Conservation (phyloP, 1,140 invertebrate species). For the Drosophila watanabei region DNA sequence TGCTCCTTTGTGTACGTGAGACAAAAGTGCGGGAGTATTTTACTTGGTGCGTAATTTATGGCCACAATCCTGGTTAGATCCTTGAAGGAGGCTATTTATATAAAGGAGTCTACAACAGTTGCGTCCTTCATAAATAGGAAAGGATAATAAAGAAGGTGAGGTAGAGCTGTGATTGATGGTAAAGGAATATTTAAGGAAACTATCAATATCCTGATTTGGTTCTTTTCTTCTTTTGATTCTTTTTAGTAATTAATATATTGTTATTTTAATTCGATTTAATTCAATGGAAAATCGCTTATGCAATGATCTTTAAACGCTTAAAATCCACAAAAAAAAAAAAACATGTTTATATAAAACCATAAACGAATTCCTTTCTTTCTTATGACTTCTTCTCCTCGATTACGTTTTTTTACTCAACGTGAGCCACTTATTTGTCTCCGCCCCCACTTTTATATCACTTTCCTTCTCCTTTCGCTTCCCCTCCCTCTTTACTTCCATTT, state of each 20-base stretch:
- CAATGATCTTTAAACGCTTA: constrained; percentile 15
- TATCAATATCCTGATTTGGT: constrained; percentile 15
- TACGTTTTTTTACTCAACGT: constrained; percentile 29
- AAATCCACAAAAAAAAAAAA: not conserved
- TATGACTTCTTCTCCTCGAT: not conserved
- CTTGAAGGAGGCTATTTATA: constrained; percentile 43
- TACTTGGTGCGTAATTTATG: constrained; percentile 64
- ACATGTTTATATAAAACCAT: constrained; percentile 10
- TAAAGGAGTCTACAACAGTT: constrained; percentile 20
- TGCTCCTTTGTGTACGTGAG: not conserved
- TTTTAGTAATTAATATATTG: not conserved
- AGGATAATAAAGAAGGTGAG: constrained; percentile 1
- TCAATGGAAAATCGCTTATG: not conserved
- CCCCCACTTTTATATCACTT: constrained; percentile 10
- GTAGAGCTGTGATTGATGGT: constrained; percentile 33
- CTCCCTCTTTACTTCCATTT: not conserved
- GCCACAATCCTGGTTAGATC: constrained; percentile 23
- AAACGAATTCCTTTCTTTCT: not conserved
- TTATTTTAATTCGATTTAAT: not conserved
- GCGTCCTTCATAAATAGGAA: constrained; percentile 31
- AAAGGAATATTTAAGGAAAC: constrained; percentile 31
- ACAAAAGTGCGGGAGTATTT: not conserved
- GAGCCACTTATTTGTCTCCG: constrained; percentile 42
- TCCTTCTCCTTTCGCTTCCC: not conserved
- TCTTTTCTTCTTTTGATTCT: too few species aligned